These are phyloP conservation scores for Spheniscus mendiculus DNA, from an alignment of 2,113 vertebrate genomes.

Conservation along the genomic window DNA sequence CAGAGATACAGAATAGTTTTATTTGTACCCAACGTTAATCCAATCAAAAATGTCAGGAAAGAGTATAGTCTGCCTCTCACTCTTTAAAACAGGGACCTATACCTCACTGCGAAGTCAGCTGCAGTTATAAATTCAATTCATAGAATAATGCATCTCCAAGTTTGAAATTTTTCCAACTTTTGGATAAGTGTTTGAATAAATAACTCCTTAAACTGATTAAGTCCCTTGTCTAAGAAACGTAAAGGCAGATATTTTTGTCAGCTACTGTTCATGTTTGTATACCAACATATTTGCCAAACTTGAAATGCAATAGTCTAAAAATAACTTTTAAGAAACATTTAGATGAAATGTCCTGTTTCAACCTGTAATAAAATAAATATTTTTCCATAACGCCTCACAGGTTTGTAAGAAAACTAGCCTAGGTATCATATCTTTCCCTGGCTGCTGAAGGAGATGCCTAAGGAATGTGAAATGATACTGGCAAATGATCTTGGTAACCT, in stretches of 20 bases:
- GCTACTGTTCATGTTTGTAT: background rate
- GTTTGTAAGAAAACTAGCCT: background rate
- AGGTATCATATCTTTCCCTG: background rate
- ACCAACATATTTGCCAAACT: background rate
- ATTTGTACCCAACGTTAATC: background rate
- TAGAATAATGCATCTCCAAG: background rate
- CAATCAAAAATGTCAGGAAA: conserved; percentile 1
- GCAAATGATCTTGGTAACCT: conserved; percentile 62
- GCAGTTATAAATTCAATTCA: conserved; percentile 9
- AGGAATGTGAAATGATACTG: conserved; percentile 56
- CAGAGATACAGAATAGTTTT: background rate
- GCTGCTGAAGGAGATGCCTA: background rate
- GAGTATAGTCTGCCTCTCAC: background rate
- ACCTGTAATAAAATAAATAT: conserved; percentile 1
- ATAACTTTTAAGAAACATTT: background rate
- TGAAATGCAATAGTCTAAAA: background rate
- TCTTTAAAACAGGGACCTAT: background rate
- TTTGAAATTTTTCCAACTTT: background rate
- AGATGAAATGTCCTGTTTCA: background rate
- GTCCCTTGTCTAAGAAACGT: background rate
- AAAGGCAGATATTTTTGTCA: background rate
- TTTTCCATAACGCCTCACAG: background rate
- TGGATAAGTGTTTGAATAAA: conserved; percentile 15
- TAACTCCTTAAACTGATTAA: conserved; percentile 27
- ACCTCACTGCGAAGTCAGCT: background rate